phyloP scores from a whole-genome alignment of 2,888 invertebrate genomes.

The Morinoia aosen region DNA sequence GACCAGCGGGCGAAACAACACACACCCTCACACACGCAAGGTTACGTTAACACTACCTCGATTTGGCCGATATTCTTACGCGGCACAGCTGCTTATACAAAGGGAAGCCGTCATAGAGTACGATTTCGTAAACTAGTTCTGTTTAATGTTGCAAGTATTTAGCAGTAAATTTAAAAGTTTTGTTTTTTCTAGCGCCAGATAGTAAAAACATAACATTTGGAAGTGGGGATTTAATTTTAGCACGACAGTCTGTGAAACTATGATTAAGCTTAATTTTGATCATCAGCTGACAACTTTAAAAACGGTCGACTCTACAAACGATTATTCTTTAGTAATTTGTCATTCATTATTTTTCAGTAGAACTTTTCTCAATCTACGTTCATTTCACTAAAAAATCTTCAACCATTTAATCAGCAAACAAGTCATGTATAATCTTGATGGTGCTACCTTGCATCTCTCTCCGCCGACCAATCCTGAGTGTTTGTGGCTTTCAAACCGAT shows the following conservation, averaged over 20 bases:
- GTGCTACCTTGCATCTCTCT: not conserved
- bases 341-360: not conserved
- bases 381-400: not conserved
- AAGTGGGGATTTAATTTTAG: not conserved
- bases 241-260: not conserved
- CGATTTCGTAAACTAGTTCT: not conserved
- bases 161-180: not conserved
- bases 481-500: slow-evolving; percentile 27
- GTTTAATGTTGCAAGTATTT: not conserved
- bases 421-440: not conserved
- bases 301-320: not conserved
- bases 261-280: not conserved
- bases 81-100: slow-evolving; percentile 47
- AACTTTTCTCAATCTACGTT: not conserved
- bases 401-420: not conserved
- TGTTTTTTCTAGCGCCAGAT: not conserved
- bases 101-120: slow-evolving; percentile 38
- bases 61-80: slow-evolving; percentile 1
- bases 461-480: slow-evolving; percentile 1
- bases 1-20: slow-evolving; percentile 27
- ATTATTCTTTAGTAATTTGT: not conserved
- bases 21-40: slow-evolving; percentile 38
- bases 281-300: slow-evolving; percentile 6
- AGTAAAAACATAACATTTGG: not conserved
- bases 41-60: slow-evolving; percentile 25